These are phyloP conservation scores for Ceuthmochares aereus DNA, from an alignment of 2,113 vertebrate genomes.

Conservation along the genomic window DNA sequence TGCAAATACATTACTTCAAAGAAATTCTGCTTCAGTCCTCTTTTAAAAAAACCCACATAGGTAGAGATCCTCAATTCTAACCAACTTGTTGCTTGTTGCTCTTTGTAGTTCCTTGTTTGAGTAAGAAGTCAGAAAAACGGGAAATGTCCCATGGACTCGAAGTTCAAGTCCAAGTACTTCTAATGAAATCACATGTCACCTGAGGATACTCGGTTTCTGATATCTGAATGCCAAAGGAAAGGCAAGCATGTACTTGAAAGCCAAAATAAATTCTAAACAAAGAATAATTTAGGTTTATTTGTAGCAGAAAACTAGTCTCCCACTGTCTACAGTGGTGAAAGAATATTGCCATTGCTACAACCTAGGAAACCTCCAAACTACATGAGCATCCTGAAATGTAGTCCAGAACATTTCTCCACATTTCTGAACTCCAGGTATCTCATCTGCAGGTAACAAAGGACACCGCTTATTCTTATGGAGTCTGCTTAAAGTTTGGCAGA, in stretches of 20 bases:
- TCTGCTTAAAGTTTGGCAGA: neutral
- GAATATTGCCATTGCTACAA: slow-evolving; percentile 17
- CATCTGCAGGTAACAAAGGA: neutral
- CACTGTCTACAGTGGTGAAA: neutral
- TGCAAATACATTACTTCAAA: slow-evolving; percentile 18
- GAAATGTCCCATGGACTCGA: neutral
- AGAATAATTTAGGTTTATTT: neutral
- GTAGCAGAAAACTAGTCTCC: neutral
- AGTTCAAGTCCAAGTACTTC: neutral
- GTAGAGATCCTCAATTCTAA: neutral
- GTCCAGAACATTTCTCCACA: neutral
- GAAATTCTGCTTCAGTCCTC: slow-evolving; percentile 18
- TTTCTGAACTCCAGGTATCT: slow-evolving; percentile 33
- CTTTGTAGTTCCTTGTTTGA: slow-evolving; percentile 24
- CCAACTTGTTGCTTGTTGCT: neutral
- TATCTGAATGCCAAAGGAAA: neutral
- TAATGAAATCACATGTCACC: neutral
- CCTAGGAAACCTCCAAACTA: neutral
- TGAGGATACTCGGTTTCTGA: neutral
- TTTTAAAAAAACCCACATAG: neutral
- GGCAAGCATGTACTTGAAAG: neutral
- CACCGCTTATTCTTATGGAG: neutral
- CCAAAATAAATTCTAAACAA: neutral
- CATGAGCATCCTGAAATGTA: slow-evolving; percentile 25
- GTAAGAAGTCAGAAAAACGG: slow-evolving; percentile 34